Base-by-base conservation (phyloP, 30 jellyfish, hydroid and myxozoan species). In the Mastigias papua region DNA sequence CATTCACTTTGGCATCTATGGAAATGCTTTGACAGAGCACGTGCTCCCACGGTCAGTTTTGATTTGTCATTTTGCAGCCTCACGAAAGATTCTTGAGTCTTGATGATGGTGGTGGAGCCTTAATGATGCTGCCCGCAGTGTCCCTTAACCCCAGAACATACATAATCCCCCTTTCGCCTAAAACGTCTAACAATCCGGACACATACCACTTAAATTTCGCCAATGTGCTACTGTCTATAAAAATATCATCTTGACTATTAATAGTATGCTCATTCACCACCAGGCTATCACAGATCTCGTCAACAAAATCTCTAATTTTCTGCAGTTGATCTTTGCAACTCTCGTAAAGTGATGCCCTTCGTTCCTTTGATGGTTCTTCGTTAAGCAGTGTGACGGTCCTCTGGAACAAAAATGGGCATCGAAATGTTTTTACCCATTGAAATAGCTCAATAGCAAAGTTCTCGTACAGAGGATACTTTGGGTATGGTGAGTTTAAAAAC, bases 11-110 rank as follows among this genome's bases (percentile, higher is more conserved):
- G 27, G 81, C 96, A 71, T 50, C 98, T 87, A 79, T 87, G 96
- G 54, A 82, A 81, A 74, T 93, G 98, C 48, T 93, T 93, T n/a
- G 98, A 69, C 15, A 93, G 69, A 5, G 97, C 97, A 8, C 97
- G 90, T n/a, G 98, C 98, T 48, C 98, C 97, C 30, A 74, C 96
- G 16, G 96, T 87, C 48, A 93, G 49, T 65, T 75, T 77, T 1
- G 97, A 74, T 22, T 93, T 93, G 20, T 58, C 64, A 77, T 76
- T 72, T 50, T 73, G 93, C 27, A 21, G 49, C 7, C 51, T 32
- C 16, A 29, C 62, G 51, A 87, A 93, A 20, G 98, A 93, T 16
- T 57, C 29, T 91, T 6, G 63, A 93, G 73, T 20, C 16, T 66
- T 16, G 72, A 13, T 34, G 80, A 37, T 17, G 84, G 76, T 1